Percentiles rank a stretch among this genome's conserved stretches.
Conservation (phyloP, 2,797 vertebrate genomes). For the Arnoldichthys spilopterus region DNA sequence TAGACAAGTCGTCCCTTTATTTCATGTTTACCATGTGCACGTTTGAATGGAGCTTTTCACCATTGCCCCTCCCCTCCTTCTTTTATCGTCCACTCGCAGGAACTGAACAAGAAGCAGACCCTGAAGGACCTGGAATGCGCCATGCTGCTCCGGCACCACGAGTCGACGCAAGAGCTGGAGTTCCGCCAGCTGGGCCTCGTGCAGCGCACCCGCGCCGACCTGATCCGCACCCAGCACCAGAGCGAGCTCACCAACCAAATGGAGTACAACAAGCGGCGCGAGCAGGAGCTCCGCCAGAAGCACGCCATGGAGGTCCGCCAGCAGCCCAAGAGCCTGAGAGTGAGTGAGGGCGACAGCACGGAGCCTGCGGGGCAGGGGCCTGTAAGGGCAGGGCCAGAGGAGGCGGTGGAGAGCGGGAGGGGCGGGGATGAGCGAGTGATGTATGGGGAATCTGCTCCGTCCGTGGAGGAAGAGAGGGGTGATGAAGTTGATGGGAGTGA, state of each 20-base stretch:
- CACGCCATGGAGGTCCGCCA: conserved; percentile 92
- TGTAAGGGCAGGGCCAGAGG: conserved; percentile 46
- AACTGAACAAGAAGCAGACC: conserved; percentile 94
- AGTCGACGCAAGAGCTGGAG: conserved; percentile 92
- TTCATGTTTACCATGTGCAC: background rate
- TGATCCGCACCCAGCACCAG: conserved; percentile 94
- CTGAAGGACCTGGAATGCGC: conserved; percentile 93
- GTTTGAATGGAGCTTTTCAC: background rate
- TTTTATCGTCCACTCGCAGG: conserved; percentile 68
- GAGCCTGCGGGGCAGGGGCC: conserved; percentile 49
- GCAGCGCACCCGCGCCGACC: conserved; percentile 89
- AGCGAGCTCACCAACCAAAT: conserved; percentile 94
- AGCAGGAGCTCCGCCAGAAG: conserved; percentile 92
- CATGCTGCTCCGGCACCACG: conserved; percentile 90
- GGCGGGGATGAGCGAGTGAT: conserved; percentile 48
- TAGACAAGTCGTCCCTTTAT: too few relatives aligned
- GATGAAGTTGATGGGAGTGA: background rate
- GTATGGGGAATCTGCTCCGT: background rate
- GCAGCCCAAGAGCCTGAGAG: conserved; percentile 96
- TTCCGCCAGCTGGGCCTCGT: conserved; percentile 87
- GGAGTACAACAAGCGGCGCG: conserved; percentile 93
- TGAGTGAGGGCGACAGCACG: conserved; percentile 79
- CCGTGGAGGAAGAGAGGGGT: background rate
- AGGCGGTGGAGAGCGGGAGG: conserved; percentile 45
- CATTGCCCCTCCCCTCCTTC: too few relatives aligned